These are phyloP conservation scores for Aphidoletes aphidimyza DNA, from an alignment of 2,888 invertebrate species.

Conservation along the genomic window DNA sequence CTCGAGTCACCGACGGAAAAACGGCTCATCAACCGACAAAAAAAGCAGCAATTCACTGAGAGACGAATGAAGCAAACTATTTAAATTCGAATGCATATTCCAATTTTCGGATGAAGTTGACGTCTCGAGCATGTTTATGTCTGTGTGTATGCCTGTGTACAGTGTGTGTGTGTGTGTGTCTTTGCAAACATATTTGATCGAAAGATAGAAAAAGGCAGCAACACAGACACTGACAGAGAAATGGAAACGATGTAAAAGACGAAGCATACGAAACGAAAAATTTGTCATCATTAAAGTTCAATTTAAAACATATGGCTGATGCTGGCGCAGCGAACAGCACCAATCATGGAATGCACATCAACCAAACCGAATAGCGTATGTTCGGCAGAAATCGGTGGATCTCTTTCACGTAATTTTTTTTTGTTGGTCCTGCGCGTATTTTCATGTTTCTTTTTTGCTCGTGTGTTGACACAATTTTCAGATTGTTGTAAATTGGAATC, in stretches of 20 bases:
- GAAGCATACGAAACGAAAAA: slow-evolving; percentile 50
- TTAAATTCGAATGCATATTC: slow-evolving; percentile 31
- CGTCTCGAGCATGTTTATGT: not conserved
- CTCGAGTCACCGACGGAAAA: not conserved
- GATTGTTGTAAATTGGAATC: slow-evolving; percentile 30
- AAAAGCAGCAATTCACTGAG: not conserved
- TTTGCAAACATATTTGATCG: not conserved
- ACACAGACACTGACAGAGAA: too few relatives aligned
- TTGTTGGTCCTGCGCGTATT: not conserved
- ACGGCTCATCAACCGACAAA: too few relatives aligned
- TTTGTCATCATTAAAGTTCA: slow-evolving; percentile 54
- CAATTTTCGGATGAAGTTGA: not conserved
- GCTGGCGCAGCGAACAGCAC: not conserved
- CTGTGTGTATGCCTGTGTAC: too few relatives aligned
- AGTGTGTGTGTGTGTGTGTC: not conserved
- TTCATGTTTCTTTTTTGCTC: not conserved
- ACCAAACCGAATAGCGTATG: not conserved
- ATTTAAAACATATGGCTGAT: slow-evolving; percentile 53
- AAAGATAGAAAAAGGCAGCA: too few relatives aligned
- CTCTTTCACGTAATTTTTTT: not conserved
- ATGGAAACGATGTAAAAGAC: not conserved
- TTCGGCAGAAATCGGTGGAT: slow-evolving; percentile 35
- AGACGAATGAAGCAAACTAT: not conserved
- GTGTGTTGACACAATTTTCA: slow-evolving; percentile 52
- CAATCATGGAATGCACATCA: slow-evolving; percentile 7